Evolutionary conservation across 1,140 invertebrate species (phyloP), one percentile per base, ranked within the genome.

Genomic region (Eubasilissa regina): DNA sequence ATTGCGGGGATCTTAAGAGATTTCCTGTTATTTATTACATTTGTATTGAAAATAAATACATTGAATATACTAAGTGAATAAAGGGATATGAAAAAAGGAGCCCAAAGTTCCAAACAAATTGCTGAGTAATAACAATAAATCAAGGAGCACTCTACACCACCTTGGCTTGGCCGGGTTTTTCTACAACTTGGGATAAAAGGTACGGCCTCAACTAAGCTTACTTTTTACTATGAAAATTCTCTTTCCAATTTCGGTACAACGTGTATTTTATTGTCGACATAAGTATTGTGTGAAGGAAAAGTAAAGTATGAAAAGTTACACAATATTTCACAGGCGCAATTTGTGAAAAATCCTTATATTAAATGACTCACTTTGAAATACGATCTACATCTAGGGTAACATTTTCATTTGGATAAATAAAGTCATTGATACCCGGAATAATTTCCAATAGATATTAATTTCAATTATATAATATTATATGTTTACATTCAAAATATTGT

Each of bases 71-170:
- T 35, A 56, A 56, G 51, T 76, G 56, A 64, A 76, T 76, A 76
- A 76, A 56, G 44, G 75, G 13, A 25, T 35, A 64, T 64, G 44
- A 51, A 76, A 64, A 76, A 76, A 76, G 44, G 19, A 35, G 60
- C 75, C 75, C 58, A 62, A 76, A 76, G 75, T 76, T 64, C 75
- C 75, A 58, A 76, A 64, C 75, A 64, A 76, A 76, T 76, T 76
- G 56, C 75, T 25, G 53, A 76, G 75, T 76, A 76, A 76, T 76
- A 76, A 76, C 75, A 58, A 76, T 76, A 76, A 76, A 76, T 76
- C 75, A 76, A 58, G 64, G 51, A 64, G 75, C 75, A 76, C 75
- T 76, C 60, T 43, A 64, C 75, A 51, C 43, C 75, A 76, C 75
- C 75, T 76, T 76, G n/a, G 45, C 75, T 76, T 76, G n/a, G 45